phyloP scores from a whole-genome alignment of 2,888 invertebrate genomes.

The Oscheius sp. region DNA sequence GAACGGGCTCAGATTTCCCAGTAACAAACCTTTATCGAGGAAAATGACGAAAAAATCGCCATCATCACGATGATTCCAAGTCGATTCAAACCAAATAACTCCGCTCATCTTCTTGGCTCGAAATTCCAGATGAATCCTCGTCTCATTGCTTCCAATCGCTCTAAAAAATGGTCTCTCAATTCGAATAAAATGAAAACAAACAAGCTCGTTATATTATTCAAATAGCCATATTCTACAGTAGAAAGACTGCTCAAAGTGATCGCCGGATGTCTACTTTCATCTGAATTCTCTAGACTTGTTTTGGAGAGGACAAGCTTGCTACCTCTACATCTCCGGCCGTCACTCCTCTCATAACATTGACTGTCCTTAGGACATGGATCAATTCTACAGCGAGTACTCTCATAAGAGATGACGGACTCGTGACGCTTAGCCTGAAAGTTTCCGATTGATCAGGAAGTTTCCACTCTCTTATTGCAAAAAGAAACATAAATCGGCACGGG shows the following conservation, averaged over 20 bases:
- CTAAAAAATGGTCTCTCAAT: slow-evolving; percentile 9
- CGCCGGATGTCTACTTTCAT: background rate
- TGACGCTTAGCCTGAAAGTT: slow-evolving; percentile 20
- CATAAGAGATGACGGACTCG: slow-evolving; percentile 4
- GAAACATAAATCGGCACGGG: background rate
- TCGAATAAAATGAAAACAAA: slow-evolving; percentile 26
- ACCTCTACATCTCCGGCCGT: slow-evolving; percentile 12
- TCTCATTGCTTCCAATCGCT: slow-evolving; percentile 33
- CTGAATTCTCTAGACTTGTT: background rate
- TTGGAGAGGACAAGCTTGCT: background rate
- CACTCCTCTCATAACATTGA: slow-evolving; percentile 8
- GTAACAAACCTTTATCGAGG: slow-evolving; percentile 33
- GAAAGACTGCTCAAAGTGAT: background rate
- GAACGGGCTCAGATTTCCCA: no score
- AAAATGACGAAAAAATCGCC: slow-evolving; percentile 46
- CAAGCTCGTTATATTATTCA: slow-evolving; percentile 44
- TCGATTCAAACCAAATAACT: slow-evolving; percentile 45
- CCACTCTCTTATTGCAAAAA: background rate
- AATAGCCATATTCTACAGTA: slow-evolving; percentile 38
- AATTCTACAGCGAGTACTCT: background rate
- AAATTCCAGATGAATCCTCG: slow-evolving; percentile 49
- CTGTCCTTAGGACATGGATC: slow-evolving; percentile 21
- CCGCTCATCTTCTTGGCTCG: slow-evolving; percentile 30
- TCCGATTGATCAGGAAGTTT: slow-evolving; percentile 20
- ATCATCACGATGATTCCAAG: slow-evolving; percentile 38